Conservation (phyloP, 2,797 vertebrate species). For the Myioborus miniatus region DNA sequence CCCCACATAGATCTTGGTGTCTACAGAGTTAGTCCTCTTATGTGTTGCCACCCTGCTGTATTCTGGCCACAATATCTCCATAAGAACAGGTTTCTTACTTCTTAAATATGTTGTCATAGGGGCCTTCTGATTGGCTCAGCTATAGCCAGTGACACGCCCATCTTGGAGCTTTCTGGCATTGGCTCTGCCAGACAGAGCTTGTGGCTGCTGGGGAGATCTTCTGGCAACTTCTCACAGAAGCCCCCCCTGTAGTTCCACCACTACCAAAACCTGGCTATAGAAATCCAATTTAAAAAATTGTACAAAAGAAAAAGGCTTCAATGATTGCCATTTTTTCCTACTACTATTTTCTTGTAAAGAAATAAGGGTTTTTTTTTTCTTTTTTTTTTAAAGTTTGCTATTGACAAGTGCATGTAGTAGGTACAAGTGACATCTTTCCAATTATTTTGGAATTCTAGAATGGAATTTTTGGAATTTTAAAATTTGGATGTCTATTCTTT, state of each 20-base stretch:
- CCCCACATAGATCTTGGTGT: not conserved
- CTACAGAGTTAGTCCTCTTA: not conserved
- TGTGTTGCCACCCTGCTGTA: rapidly evolving
- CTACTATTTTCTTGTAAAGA: no score
- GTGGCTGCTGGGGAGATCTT: not conserved
- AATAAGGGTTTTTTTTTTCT: no score
- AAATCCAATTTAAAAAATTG: not conserved
- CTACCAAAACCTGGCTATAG: not conserved
- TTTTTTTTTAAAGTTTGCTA: no score
- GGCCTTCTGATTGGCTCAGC: not conserved
- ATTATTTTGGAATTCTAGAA: not conserved
- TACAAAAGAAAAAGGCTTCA: not conserved
- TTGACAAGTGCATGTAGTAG: no score
- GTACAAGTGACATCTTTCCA: not conserved
- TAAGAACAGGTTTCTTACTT: not conserved
- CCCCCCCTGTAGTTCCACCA: not conserved
- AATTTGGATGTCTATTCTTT: not conserved
- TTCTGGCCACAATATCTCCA: not conserved
- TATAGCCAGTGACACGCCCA: no score
- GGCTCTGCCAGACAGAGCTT: not conserved
- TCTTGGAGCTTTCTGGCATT: not conserved
- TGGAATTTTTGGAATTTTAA: not conserved
- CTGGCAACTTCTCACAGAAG: not conserved
- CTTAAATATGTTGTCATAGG: not conserved
- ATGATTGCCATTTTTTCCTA: not conserved